Evolutionary conservation across 1,140 invertebrate species (phyloP).

Genomic region (Idris sp.): DNA sequence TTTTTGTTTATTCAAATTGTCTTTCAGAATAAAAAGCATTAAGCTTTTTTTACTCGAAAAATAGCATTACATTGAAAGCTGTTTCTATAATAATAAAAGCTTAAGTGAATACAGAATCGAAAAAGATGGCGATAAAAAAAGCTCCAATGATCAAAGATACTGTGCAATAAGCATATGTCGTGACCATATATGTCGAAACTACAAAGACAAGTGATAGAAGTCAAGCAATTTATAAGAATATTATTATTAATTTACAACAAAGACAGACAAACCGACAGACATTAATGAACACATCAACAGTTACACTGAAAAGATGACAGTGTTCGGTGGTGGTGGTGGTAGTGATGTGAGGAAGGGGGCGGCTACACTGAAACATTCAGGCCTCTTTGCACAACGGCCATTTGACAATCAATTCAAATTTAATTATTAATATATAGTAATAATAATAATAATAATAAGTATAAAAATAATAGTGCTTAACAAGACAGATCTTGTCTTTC

Average conservation of each 20-base stretch:
- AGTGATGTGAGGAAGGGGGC: constrained; percentile 74
- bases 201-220: constrained; percentile 39
- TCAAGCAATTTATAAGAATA: constrained; percentile 36
- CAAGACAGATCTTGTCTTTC: constrained; percentile 12
- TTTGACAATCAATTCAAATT: constrained; percentile 65
- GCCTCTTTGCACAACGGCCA: constrained; percentile 72
- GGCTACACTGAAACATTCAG: constrained; percentile 77
- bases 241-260: constrained; percentile 30
- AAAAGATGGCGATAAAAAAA: constrained; percentile 16
- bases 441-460: too few relatives aligned
- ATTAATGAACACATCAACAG: constrained; percentile 72
- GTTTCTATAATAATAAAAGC: too few relatives aligned
- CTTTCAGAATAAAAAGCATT: too few relatives aligned
- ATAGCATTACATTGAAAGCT: too few relatives aligned
- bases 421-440: constrained; percentile 38
- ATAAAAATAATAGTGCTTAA: constrained; percentile 47
- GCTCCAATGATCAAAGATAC: constrained; percentile 27
- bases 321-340: constrained; percentile 72
- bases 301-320: constrained; percentile 75
- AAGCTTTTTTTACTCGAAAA: too few relatives aligned
- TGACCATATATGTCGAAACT: constrained; percentile 37
- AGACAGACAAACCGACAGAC: constrained; percentile 70
- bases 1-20: too few relatives aligned
- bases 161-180: constrained; percentile 37
- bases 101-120: constrained; percentile 5